Percentiles rank a stretch among this genome's conserved stretches.
These are phyloP conservation scores for Raja brachyura DNA, from an alignment of 2,113 vertebrate genomes.

Conservation along the genomic window DNA sequence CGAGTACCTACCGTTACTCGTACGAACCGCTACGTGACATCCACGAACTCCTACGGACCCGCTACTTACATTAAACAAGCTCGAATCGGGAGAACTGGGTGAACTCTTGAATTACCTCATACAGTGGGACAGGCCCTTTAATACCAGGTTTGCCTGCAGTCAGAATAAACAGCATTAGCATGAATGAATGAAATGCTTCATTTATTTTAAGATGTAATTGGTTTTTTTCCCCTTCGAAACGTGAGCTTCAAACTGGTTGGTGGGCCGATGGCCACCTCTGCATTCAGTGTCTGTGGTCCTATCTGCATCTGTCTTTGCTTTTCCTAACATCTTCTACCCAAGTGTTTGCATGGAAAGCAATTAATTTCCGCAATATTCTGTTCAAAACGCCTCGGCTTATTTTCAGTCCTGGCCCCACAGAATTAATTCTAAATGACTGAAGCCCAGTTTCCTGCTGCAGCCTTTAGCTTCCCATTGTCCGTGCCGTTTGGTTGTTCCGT, in stretches of 20 bases:
- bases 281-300: neutral
- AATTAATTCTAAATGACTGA: neutral
- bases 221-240: neutral
- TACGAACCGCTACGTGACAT: no score
- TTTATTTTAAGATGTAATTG: neutral
- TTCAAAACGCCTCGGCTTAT: neutral
- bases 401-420: neutral
- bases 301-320: neutral
- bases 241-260: no score
- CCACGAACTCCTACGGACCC: no score
- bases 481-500: neutral
- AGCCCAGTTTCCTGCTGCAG: neutral
- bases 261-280: neutral
- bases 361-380: neutral
- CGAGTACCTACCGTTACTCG: no score
- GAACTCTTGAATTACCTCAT: no score
- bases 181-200: neutral
- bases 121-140: neutral
- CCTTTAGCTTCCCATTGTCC: slow-evolving; percentile 12
- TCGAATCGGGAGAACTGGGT: no score
- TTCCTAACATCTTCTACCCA: neutral
- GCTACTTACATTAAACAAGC: no score
- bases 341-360: neutral
- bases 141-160: neutral
- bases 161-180: neutral